Conservation (phyloP, 2,113 vertebrate species). For the Seriola quinqueradiata region DNA sequence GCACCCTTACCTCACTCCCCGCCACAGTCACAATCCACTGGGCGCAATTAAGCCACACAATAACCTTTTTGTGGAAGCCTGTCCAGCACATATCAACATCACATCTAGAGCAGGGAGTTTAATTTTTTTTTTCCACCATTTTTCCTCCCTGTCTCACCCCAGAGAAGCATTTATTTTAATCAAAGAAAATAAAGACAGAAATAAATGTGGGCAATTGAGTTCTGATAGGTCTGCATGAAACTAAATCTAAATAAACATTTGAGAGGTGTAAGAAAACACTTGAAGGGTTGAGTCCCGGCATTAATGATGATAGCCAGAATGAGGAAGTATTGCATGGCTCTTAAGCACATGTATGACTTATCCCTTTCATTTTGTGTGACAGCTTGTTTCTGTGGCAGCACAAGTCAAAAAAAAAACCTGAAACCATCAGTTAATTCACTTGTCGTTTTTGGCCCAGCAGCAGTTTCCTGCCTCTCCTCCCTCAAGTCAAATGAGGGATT, state of each 20-base stretch:
- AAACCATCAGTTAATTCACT: conserved; percentile 60
- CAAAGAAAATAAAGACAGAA: conserved; percentile 45
- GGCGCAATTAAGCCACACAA: conserved; percentile 78
- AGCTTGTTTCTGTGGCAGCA: conserved; percentile 47
- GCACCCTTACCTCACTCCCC: conserved; percentile 64
- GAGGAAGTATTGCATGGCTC: conserved; percentile 56
- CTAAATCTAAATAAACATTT: conserved; percentile 43
- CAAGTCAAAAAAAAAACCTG: conserved; percentile 40
- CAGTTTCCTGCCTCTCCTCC: conserved; percentile 63
- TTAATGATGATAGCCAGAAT: conserved; percentile 40
- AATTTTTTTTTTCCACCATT: neutral
- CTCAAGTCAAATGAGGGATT: conserved; percentile 64
- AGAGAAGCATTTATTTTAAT: conserved; percentile 61
- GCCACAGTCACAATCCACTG: conserved; percentile 72
- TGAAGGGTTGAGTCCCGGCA: conserved; percentile 15
- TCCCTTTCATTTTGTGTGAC: conserved; percentile 56
- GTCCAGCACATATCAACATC: conserved; percentile 68
- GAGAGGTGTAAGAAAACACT: conserved; percentile 52
- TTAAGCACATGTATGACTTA: conserved; percentile 51
- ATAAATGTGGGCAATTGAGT: conserved; percentile 31
- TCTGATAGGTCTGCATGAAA: conserved; percentile 23
- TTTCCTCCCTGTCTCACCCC: neutral
- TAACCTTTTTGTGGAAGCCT: conserved; percentile 75
- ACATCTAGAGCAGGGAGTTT: conserved; percentile 51
- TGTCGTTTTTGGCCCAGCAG: conserved; percentile 61